Evolutionary conservation across 2,797 vertebrate genomes (phyloP).

Genomic region (Pygocentrus nattereri): DNA sequence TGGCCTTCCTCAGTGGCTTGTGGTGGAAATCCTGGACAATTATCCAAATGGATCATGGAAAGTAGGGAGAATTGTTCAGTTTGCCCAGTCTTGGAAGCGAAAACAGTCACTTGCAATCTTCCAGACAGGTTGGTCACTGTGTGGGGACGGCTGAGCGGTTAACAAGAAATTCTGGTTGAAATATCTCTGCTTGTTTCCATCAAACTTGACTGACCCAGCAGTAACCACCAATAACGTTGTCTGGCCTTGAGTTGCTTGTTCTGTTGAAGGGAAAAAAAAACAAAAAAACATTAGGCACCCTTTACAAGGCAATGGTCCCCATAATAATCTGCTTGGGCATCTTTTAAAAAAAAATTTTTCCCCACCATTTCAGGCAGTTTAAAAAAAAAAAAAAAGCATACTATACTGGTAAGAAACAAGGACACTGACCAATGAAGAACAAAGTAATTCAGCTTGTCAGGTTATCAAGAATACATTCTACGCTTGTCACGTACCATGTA

Average conservation of each 20-base stretch:
- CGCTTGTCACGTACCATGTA: conserved; percentile 82
- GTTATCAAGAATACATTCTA: neutral
- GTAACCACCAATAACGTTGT: conserved; percentile 93
- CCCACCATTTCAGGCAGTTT: neutral
- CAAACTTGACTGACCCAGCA: conserved; percentile 92
- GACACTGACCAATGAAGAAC: neutral
- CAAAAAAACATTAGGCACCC: neutral
- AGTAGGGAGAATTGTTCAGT: conserved; percentile 60
- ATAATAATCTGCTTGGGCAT: neutral
- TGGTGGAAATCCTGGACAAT: neutral
- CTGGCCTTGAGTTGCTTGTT: conserved; percentile 94
- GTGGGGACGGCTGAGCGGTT: conserved; percentile 87
- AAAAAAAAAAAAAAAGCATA: too few species aligned
- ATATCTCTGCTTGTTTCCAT: conserved; percentile 92
- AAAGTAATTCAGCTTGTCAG: neutral
- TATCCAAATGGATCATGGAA: neutral
- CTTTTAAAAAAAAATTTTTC: neutral
- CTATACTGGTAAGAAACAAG: neutral
- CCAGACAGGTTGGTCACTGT: conserved; percentile 90
- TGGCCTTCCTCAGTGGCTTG: neutral
- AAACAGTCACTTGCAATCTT: conserved; percentile 98
- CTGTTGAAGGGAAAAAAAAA: conserved; percentile 72
- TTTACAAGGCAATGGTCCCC: neutral
- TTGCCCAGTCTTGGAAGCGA: conserved; percentile 95
- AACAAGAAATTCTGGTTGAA: conserved; percentile 98